A percentile compares a stretch with the other conserved stretches of the same genome.
phyloP scores from a whole-genome alignment of 1,140 invertebrate genomes.

The Idris sp. region DNA sequence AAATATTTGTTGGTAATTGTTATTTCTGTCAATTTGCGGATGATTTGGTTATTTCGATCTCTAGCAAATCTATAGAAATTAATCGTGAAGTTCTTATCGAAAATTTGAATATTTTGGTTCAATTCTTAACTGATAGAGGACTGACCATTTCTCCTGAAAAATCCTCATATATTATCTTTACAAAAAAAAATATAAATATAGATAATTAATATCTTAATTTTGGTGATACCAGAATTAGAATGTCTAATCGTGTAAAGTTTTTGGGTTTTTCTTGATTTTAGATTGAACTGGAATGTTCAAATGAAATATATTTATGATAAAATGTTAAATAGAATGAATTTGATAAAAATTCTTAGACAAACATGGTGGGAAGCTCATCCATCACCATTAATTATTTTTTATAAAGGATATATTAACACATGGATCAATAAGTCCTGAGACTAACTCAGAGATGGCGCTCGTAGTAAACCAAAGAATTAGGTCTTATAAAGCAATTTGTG shows the following conservation, averaged over 20 bases:
- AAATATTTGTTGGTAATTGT: background rate
- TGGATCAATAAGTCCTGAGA: too few relatives aligned
- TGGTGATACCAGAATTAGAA: background rate
- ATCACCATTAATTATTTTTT: background rate
- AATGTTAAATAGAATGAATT: background rate
- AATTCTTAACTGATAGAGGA: background rate
- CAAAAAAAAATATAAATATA: too few relatives aligned
- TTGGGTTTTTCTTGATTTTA: background rate
- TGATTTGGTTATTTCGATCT: conserved; percentile 1
- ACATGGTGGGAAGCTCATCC: background rate
- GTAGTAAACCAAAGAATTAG: too few relatives aligned
- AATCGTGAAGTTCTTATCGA: background rate
- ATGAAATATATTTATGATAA: background rate
- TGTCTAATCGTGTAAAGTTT: background rate
- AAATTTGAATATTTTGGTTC: background rate
- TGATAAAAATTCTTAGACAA: conserved; percentile 1
- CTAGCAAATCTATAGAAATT: background rate
- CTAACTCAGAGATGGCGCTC: too few relatives aligned
- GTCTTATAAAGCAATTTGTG: too few relatives aligned
- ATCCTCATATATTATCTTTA: too few relatives aligned
- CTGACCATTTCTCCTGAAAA: background rate
- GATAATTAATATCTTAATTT: too few relatives aligned
- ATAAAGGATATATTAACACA: background rate
- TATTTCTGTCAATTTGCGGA: conserved; percentile 20
- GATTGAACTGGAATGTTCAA: background rate